These are phyloP conservation scores for Phycodurus eques DNA, from an alignment of 2,113 vertebrate species.

Conservation along the genomic window DNA sequence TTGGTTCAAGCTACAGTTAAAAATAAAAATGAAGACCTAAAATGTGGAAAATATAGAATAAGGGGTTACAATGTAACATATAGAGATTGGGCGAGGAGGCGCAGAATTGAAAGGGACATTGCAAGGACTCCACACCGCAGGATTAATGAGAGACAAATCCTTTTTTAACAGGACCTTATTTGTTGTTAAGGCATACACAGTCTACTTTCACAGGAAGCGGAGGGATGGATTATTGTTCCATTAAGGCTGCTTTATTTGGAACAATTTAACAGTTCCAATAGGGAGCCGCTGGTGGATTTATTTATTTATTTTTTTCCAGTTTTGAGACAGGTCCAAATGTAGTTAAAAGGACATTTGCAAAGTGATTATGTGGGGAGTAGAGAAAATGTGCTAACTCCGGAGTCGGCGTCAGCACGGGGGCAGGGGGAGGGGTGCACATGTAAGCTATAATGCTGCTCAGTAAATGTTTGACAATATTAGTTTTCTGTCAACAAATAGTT, in stretches of 20 bases:
- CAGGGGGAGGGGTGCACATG: too few species aligned
- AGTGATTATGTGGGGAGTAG: neutral
- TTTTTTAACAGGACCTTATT: conserved; percentile 4
- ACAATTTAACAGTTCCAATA: neutral
- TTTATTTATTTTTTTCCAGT: too few species aligned
- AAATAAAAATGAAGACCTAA: neutral
- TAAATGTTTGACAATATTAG: too few species aligned
- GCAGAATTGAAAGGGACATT: neutral
- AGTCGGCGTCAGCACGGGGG: too few species aligned
- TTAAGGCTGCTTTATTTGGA: conserved; percentile 8
- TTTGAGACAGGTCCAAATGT: neutral
- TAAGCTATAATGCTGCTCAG: too few species aligned
- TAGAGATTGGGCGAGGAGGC: neutral
- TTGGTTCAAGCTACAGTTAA: neutral
- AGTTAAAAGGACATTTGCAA: neutral
- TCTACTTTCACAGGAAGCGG: conserved; percentile 28
- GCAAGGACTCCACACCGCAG: conserved; percentile 15
- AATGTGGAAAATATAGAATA: neutral
- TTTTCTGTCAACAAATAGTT: too few species aligned
- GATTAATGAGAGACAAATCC: conserved; percentile 57
- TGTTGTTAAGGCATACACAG: conserved; percentile 36
- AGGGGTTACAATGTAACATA: neutral
- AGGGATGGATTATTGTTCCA: conserved; percentile 22
- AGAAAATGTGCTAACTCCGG: too few species aligned
- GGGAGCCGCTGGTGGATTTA: neutral